phyloP scores from a whole-genome alignment of 2,888 invertebrate genomes.

The Hylaea fasciaria region DNA sequence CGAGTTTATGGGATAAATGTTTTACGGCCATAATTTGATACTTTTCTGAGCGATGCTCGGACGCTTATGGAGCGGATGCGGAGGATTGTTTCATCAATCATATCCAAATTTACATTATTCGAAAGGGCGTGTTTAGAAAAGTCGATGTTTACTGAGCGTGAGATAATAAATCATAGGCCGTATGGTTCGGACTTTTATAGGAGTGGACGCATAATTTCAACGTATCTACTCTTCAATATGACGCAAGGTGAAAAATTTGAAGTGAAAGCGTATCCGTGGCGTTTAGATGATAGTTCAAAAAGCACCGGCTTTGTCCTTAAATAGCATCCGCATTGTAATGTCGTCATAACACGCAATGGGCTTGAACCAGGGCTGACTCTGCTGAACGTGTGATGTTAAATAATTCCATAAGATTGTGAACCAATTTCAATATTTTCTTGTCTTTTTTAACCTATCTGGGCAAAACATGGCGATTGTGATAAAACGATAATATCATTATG shows the following conservation, averaged over 20 bases:
- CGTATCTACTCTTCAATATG: slow-evolving; percentile 25
- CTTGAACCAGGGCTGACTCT: slow-evolving; percentile 32
- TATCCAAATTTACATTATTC: slow-evolving; percentile 29
- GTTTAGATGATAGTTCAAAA: slow-evolving; percentile 51
- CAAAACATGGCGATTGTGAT: too few relatives aligned
- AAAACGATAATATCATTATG: too few relatives aligned
- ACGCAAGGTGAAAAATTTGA: slow-evolving; percentile 38
- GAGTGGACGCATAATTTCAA: slow-evolving; percentile 26
- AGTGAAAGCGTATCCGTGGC: slow-evolving; percentile 60
- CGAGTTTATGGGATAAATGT: slow-evolving; percentile 22
- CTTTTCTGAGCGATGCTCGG: slow-evolving; percentile 24
- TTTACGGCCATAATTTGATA: slow-evolving; percentile 29
- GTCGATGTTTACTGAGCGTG: slow-evolving; percentile 19
- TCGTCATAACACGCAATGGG: slow-evolving; percentile 55
- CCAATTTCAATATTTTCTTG: too few relatives aligned
- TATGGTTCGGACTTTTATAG: slow-evolving; percentile 10
- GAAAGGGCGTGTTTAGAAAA: slow-evolving; percentile 31
- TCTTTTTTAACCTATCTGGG: too few relatives aligned
- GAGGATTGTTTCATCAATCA: slow-evolving; percentile 34
- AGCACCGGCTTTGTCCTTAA: slow-evolving; percentile 70
- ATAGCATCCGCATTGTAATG: slow-evolving; percentile 66
- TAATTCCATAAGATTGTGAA: not conserved
- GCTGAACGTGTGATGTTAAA: slow-evolving; percentile 15
- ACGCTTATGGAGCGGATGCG: slow-evolving; percentile 30
- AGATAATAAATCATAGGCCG: slow-evolving; percentile 16